Base-by-base conservation (phyloP, 2,797 vertebrate species). In the Anomalospiza imberbis region DNA sequence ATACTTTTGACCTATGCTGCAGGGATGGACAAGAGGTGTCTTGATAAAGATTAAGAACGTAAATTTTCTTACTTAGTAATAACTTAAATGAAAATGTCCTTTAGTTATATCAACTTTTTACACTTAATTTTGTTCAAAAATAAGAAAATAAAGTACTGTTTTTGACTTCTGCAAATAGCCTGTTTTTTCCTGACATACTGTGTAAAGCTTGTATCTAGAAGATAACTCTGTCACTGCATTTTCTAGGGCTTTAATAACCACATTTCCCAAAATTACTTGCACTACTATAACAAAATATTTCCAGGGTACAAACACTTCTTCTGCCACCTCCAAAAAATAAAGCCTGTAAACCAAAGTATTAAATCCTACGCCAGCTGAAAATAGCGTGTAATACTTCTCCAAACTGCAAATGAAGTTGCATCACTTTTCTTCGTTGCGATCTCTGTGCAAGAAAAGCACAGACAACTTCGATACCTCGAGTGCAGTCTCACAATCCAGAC, bases 1-100 rank as follows among this genome's bases (percentile, higher is more conserved):
- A 94, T 90, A 90, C 70, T 82, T 94, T 72, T 84, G 91, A 84
- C 83, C 83, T 93, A 8, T n/a, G 62, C 58, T 81, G 80, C 20
- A 47, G n/a, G 25, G 44, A 78, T 21, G 7, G 71, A 78, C 51
- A 44, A 86, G 55, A 94, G 51, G 5, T 68, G 34, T 50, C 48
- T 57, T 2, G 0, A 29, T 63, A 12, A 89, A 57, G 42, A 81
- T 57, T 48, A 65, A 57, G 29, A 65, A 47, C 13, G 17, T 3
- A 57, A 11, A 12, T 73, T 45, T 34, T 75, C 24, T 72, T 65
- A 32, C 36, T 71, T 24, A 17, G 6, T 12, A 50, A 11, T 84
- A 72, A 76, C 13, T 65, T 58, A 61, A 73, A 63, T 7, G 4
- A 81, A 81, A 89, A 70, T n/a, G 2, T 83, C 68, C 28, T 84